Base-by-base conservation (phyloP, 2,113 vertebrate species). In the Onychorhynchus coronatus region DNA sequence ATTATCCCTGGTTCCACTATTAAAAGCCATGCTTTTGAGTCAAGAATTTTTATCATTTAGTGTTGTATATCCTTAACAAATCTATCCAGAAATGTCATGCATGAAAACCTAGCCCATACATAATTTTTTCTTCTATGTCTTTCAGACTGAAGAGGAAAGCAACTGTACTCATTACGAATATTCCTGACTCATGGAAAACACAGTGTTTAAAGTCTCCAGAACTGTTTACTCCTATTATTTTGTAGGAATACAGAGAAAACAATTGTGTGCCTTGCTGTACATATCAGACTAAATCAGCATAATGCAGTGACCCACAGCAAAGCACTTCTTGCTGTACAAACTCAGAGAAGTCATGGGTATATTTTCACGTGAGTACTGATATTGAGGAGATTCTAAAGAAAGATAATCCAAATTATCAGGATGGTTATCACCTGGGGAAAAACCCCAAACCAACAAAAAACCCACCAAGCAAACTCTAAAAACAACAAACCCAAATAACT, bases 391-490 rank as follows among this genome's bases (percentile, higher is more conserved):
- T 50, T 90, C 42, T 39, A 61, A 68, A 37, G 35, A 67, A 19
- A 31, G n/a, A 22, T 11, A 65, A 47, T 49, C 5, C 10, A 33
- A 41, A 10, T 47, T 82, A 11, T 65, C 39, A 31, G 24, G 20
- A 33, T 8, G 33, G 31, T 22, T 25, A 41, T 15, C 8, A 18
- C 9, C 13, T 21, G 5, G 20, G 20, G 75, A 55, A 25, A 49
- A 74, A 11, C 12, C 0, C 0, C 8, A 58, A 37, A 20, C 3
- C 19, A 39, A 20, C 3, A 66, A 41, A 9, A 19, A 41, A 55
- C 4, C 27, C 27, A 37, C 27, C 6, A 50, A 30, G 33, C 14
- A 63, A 74, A 59, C 39, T 4, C 31, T 44, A 15, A 39, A 30
- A 81, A 44, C 21, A 42, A 37, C 12, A 59, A 44, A 33, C 4